Evolutionary conservation across 2,113 vertebrate species (phyloP), one percentile per base, ranked within the genome.

Genomic region (Vidua macroura): DNA sequence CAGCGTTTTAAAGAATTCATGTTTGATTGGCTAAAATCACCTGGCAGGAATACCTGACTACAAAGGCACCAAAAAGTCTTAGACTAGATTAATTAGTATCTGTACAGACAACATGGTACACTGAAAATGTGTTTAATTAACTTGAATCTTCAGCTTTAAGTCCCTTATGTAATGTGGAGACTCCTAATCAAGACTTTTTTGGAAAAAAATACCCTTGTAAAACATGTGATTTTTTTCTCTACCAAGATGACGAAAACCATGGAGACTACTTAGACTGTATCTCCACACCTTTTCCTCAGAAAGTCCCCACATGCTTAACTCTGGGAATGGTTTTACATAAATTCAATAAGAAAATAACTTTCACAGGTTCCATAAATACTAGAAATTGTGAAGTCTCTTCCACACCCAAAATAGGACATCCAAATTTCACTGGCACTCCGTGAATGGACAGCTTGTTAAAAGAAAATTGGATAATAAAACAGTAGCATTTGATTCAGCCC

Each of bases 371-470:
- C 51, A 24, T 51, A 90, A 70, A 62, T 84, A 88, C 51, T n/a
- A 87, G 56, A 88, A 86, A 75, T 86, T 90, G 82, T 2, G 6
- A 76, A 63, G 43, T 74, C 73, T 87, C 79, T 87, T 89, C 75
- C 53, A 89, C 73, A 85, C 25, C n/a, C 60, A 83, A 88, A 87
- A 84, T 35, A 92, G 39, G 37, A 91, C 74, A 79, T 82, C 46
- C 59, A 86, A 59, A 91, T 75, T 93, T 77, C 56, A 76, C 84
- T 86, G 64, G 51, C 2, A 1, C 11, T 79, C n/a, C 0, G 1
- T 92, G 88, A 96, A 95, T 67, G 49, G 72, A 48, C 18, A 96
- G n/a, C 58, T 86, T 91, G 77, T 92, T 96, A 70, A 67, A 76
- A 46, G 66, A 83, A 93, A 87, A 79, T 1, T 80, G 44, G 49